Base-by-base conservation (phyloP, 2,113 vertebrate genomes). In the Octodon degus region DNA sequence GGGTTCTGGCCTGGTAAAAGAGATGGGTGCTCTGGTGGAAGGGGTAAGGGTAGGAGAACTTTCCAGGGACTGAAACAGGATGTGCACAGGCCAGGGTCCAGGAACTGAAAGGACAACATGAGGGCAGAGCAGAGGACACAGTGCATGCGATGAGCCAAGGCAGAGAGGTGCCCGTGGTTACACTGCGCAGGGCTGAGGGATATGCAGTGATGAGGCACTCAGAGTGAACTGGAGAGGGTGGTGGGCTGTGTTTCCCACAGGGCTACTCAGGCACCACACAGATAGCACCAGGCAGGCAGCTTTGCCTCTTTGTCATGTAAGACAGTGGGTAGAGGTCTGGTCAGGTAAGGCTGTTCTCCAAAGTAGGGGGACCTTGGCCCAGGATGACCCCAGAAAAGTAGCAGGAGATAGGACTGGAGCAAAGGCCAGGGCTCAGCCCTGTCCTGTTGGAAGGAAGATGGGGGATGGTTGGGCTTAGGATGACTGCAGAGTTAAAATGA, bases 121-220 rank as follows among this genome's bases (percentile, higher is more conserved):
- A 43, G 14, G 40, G 27, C 67, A 40, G 72, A 43, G 19, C 7
- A 6, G 62, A 16, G 20, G 3, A 20, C 4, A 7, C 11, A 53
- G 50, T 8, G 7, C 11, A 2, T 14, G 5, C 55, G 24, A 30
- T 0, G 16, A 60, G 9, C 4, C 40, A 9, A 30, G 5, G 13
- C 37, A 22, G 70, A 50, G 68, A 43, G 25, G 0, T 5, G n/a
- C 19, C 30, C 14, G 4, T 30, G 37, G n/a, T 50, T 20, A 7
- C 63, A 3, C 0, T 3, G 0, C 0, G 20, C 84, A 19, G 19
- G 12, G 12, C 30, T 47, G 43, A 2, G 86, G 22, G 91, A 58
- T 27, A 2, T 0, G 2, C 6, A 62, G 25, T 60, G 67, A 83
- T 27, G 14, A 58, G 67, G 24, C 17, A 0, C 10, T 74, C 47